These are phyloP conservation scores for Sympetrum striolatum DNA, from an alignment of 2,888 invertebrate genomes.

Conservation along the genomic window DNA sequence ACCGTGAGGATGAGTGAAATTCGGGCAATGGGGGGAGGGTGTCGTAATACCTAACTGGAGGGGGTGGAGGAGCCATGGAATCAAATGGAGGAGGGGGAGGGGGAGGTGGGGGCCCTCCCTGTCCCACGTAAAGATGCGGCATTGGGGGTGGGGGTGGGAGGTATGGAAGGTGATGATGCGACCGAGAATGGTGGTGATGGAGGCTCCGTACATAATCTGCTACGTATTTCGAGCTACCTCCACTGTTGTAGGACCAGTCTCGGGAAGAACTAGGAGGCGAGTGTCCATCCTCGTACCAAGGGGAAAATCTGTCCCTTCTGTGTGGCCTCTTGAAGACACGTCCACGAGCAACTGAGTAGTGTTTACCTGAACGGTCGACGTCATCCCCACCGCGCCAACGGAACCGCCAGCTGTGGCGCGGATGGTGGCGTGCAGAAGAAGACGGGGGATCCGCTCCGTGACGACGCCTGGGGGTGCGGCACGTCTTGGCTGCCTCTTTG, in stretches of 20 bases:
- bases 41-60: conserved; percentile 72
- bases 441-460: not conserved
- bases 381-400: conserved; percentile 31
- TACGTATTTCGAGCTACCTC: not conserved
- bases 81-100: conserved; percentile 48
- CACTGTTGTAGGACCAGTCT: conserved; percentile 19
- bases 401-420: conserved; percentile 15
- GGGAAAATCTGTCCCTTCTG: conserved; percentile 12
- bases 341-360: conserved; percentile 25
- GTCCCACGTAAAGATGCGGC: conserved; percentile 8
- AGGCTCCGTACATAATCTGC: conserved; percentile 33
- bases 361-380: conserved; percentile 15
- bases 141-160: not conserved
- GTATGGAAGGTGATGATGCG: not conserved
- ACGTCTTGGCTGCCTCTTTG: conserved; percentile 76
- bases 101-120: conserved; percentile 3
- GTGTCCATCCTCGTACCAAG: conserved; percentile 18
- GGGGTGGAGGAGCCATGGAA: conserved; percentile 66
- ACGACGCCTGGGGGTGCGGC: conserved; percentile 55
- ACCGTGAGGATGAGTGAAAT: conserved; percentile 67
- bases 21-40: conserved; percentile 74
- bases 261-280: conserved; percentile 22
- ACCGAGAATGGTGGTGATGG: conserved; percentile 1
- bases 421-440: not conserved
- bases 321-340: conserved; percentile 35